Percentiles rank a stretch among this genome's conserved stretches.
Conservation (phyloP, 2,797 vertebrate genomes). For the Meriones psammophilus region DNA sequence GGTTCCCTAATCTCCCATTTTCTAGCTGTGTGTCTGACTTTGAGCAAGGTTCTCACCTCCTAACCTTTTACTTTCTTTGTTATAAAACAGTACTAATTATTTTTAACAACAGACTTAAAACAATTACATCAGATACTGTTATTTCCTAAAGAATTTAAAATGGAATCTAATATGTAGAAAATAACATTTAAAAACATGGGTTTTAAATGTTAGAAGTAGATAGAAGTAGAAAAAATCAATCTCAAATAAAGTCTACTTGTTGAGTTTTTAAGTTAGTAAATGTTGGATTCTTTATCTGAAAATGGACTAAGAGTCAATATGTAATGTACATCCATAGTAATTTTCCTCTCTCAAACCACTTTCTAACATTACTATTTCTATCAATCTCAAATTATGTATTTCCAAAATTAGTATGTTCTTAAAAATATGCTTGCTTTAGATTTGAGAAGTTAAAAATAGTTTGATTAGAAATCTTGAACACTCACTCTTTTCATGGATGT, state of each 20-base stretch:
- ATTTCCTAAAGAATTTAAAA: not conserved
- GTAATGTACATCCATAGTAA: too few relatives aligned
- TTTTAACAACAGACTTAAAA: conserved; percentile 22
- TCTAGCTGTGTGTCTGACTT: not conserved
- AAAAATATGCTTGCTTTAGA: not conserved
- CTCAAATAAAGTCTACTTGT: not conserved
- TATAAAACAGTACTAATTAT: not conserved
- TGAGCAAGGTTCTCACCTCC: not conserved
- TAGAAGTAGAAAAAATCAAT: not conserved
- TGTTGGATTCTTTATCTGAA: not conserved
- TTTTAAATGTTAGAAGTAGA: not conserved
- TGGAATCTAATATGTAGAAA: not conserved
- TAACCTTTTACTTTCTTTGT: not conserved
- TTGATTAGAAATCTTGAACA: not conserved
- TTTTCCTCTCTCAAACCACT: not conserved
- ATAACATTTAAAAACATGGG: not conserved
- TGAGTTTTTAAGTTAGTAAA: not conserved
- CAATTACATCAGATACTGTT: not conserved
- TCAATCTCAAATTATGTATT: not conserved
- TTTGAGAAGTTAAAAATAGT: not conserved
- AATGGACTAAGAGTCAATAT: not conserved
- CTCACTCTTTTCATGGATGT: not conserved
- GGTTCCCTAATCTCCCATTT: not conserved
- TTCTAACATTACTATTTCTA: not conserved
- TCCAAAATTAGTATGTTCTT: not conserved